phyloP scores from a whole-genome alignment of 2,113 vertebrate species.

The Corythornis vintsioides region DNA sequence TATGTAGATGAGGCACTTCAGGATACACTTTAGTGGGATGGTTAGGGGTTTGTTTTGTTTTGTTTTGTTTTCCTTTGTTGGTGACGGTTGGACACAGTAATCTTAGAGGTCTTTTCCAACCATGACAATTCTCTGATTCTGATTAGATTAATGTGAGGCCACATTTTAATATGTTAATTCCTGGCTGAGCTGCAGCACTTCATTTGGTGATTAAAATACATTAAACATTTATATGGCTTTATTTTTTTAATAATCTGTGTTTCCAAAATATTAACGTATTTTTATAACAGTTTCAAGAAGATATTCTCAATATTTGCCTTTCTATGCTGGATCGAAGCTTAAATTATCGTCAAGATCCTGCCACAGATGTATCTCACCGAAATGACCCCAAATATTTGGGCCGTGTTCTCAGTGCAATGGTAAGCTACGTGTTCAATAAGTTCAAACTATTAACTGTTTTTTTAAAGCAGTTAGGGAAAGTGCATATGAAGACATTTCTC shows the following conservation, averaged over 20 bases:
- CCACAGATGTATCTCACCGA: slow-evolving; percentile 69
- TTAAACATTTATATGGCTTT: neutral
- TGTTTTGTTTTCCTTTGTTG: too few relatives aligned
- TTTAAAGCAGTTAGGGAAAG: neutral
- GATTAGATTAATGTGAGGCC: neutral
- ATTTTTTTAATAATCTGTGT: neutral
- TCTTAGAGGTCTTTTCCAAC: too few relatives aligned
- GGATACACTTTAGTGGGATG: too few relatives aligned
- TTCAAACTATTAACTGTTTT: neutral
- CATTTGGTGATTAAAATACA: neutral
- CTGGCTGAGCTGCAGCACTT: neutral
- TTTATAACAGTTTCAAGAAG: slow-evolving; percentile 74
- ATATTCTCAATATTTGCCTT: slow-evolving; percentile 74
- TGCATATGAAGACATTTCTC: neutral
- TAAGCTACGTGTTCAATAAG: slow-evolving; percentile 26
- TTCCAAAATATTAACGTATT: neutral
- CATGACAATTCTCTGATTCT: too few relatives aligned
- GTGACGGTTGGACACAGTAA: too few relatives aligned
- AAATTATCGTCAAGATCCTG: slow-evolving; percentile 69
- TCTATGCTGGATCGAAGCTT: slow-evolving; percentile 75
- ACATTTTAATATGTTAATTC: neutral
- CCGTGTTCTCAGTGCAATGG: slow-evolving; percentile 81
- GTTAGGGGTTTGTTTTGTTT: too few relatives aligned
- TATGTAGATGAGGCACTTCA: too few relatives aligned
- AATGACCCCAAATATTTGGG: slow-evolving; percentile 76